Conservation (phyloP, 1,140 invertebrate genomes). For the Himalopsyche phryganea region DNA sequence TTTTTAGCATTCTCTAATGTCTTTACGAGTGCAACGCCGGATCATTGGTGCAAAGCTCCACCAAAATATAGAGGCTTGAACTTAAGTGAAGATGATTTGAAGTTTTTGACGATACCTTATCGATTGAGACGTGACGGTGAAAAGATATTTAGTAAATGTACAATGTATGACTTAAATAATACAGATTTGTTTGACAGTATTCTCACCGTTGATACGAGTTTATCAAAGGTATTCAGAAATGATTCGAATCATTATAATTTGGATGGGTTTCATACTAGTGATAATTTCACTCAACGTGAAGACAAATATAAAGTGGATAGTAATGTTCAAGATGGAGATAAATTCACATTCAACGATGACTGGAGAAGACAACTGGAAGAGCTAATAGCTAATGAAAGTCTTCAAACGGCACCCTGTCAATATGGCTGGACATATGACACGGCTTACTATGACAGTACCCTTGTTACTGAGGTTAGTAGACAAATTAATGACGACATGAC, state of each 20-base stretch:
- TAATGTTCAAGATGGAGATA: constrained; percentile 32
- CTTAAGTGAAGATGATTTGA: constrained; percentile 54
- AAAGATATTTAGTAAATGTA: constrained; percentile 58
- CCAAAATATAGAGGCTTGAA: constrained; percentile 52
- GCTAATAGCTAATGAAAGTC: neutral
- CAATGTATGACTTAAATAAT: constrained; percentile 69
- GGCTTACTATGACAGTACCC: constrained; percentile 53
- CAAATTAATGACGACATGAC: neutral
- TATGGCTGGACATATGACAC: constrained; percentile 56
- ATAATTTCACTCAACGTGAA: neutral
- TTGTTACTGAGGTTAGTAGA: constrained; percentile 54
- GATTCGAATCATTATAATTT: too few relatives aligned
- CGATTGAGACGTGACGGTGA: constrained; percentile 44
- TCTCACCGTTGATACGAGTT: too few relatives aligned
- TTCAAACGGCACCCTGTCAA: constrained; percentile 39
- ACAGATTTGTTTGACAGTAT: constrained; percentile 31
- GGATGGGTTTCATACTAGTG: too few relatives aligned
- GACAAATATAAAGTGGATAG: neutral
- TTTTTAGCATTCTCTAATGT: constrained; percentile 69
- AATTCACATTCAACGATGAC: constrained; percentile 21
- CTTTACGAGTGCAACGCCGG: constrained; percentile 65
- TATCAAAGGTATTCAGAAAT: too few relatives aligned
- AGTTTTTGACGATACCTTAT: constrained; percentile 54
- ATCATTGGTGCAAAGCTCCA: constrained; percentile 66
- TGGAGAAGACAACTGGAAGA: constrained; percentile 13